Percentiles rank a stretch among this genome's conserved stretches.
These are phyloP conservation scores for Ptilorrhoa leucosticta DNA, from an alignment of 2,113 vertebrate genomes.

Conservation along the genomic window DNA sequence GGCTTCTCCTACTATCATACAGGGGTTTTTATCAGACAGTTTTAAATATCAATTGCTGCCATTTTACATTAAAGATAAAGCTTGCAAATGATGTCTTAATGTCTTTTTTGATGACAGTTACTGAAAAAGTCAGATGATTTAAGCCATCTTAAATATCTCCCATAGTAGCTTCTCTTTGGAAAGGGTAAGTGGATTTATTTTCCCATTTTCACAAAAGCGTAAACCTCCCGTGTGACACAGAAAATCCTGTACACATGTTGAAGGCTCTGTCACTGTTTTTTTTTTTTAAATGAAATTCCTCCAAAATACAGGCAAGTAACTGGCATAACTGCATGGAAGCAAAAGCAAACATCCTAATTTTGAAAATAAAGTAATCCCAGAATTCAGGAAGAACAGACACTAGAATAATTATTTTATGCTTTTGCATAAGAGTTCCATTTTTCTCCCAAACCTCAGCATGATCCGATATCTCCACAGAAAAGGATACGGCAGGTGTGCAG, in stretches of 20 bases:
- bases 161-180: slow-evolving; percentile 38
- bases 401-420: background rate
- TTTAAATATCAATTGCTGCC: slow-evolving; percentile 68
- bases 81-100: slow-evolving; percentile 66
- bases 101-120: slow-evolving; percentile 63
- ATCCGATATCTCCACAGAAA: background rate
- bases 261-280: background rate
- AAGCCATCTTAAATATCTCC: slow-evolving; percentile 57
- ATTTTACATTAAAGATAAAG: slow-evolving; percentile 68
- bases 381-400: background rate
- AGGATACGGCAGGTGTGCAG: rapidly evolving
- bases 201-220: background rate
- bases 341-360: background rate
- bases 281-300: background rate
- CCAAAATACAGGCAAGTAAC: background rate
- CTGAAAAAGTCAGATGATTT: slow-evolving; percentile 52
- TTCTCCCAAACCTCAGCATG: background rate
- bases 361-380: background rate
- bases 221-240: background rate
- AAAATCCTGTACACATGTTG: background rate
- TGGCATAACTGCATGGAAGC: background rate
- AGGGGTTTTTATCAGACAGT: background rate
- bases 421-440: background rate
- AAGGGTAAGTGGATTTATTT: slow-evolving; percentile 66
- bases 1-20: background rate